Percentiles rank a stretch among this genome's conserved stretches.
Evolutionary conservation across 2,797 vertebrate genomes (phyloP).

Genomic region (Uromys caudimaculatus): DNA sequence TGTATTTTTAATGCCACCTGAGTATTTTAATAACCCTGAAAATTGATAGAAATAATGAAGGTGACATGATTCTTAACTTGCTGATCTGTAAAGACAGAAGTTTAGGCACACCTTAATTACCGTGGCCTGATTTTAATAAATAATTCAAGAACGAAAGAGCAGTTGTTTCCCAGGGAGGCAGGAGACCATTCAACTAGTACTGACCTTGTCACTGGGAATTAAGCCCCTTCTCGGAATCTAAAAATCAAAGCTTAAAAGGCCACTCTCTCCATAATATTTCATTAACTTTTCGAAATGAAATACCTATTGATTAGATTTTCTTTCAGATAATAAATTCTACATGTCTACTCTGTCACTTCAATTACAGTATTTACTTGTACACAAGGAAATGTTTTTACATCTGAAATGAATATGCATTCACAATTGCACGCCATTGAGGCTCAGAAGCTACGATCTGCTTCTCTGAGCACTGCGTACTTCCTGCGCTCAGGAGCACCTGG

Average conservation of each 20-base stretch:
- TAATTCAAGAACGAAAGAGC: constrained; percentile 74
- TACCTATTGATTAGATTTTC: constrained; percentile 84
- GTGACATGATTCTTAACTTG: constrained; percentile 70
- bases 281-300: constrained; percentile 83
- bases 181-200: constrained; percentile 73
- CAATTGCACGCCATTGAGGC: constrained; percentile 57
- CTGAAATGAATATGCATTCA: constrained; percentile 77
- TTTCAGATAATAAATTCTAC: constrained; percentile 84
- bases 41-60: constrained; percentile 67
- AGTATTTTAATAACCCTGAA: constrained; percentile 59
- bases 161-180: constrained; percentile 68
- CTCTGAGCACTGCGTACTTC: background rate
- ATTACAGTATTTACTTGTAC: constrained; percentile 81
- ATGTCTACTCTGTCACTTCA: constrained; percentile 83
- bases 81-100: constrained; percentile 37
- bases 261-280: constrained; percentile 81
- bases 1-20: constrained; percentile 60
- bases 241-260: constrained; percentile 84
- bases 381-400: constrained; percentile 82
- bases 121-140: constrained; percentile 77
- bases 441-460: background rate
- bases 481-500: background rate
- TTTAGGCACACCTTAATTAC: constrained; percentile 66
- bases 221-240: constrained; percentile 72
- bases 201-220: constrained; percentile 84